Conservation (phyloP, 2,888 invertebrate genomes). For the Tuta absoluta region DNA sequence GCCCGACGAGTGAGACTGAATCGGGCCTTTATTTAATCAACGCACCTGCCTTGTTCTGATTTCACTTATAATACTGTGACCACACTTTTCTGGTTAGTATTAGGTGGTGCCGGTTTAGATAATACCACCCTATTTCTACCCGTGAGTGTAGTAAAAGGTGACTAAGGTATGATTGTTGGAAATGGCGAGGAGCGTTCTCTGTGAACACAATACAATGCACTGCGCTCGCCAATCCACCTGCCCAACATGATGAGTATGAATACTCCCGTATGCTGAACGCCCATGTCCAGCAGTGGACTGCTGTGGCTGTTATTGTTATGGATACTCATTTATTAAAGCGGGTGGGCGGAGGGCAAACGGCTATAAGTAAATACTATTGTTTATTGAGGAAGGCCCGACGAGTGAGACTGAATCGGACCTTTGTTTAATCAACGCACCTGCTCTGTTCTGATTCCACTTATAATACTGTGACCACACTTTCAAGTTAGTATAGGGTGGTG, state of each 20-base stretch:
- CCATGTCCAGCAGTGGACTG: too few species aligned
- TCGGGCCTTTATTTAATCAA: conserved; percentile 19
- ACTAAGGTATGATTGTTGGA: not conserved
- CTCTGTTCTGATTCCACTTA: conserved; percentile 14
- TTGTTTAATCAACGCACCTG: conserved; percentile 19
- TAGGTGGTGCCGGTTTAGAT: too few species aligned
- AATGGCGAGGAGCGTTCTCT: too few species aligned
- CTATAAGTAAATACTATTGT: conserved; percentile 19
- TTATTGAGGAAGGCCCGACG: conserved; percentile 17
- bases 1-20: conserved; percentile 18
- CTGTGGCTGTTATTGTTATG: too few species aligned
- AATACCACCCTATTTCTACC: too few species aligned
- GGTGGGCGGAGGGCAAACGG: conserved; percentile 5
- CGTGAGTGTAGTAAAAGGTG: too few species aligned
- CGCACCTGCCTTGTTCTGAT: conserved; percentile 14
- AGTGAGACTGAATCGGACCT: conserved; percentile 23
- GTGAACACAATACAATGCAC: too few species aligned
- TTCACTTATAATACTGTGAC: conserved; percentile 5
- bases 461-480: not conserved
- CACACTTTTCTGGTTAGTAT: too few species aligned
- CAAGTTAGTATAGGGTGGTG: too few species aligned
- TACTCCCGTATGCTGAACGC: too few species aligned
- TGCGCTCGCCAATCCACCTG: too few species aligned
- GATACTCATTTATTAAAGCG: conserved; percentile 3
- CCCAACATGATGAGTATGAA: too few species aligned